Percentiles rank a stretch among this genome's conserved stretches.
Evolutionary conservation across 2,888 invertebrate genomes (phyloP).

Genomic region (Ptilodon capucinus): DNA sequence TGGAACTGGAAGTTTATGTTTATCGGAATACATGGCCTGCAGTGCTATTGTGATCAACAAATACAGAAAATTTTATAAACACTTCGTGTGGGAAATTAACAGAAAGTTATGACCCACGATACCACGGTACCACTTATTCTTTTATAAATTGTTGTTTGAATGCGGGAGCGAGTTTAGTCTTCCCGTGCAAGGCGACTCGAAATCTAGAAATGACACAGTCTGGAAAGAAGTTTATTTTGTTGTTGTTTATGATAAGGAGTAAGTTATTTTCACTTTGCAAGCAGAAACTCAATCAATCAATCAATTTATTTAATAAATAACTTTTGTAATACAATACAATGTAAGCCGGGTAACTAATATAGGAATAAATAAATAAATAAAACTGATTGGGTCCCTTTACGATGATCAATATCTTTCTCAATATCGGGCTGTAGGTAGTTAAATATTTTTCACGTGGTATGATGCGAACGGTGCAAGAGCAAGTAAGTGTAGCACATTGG

Average conservation of each 20-base stretch:
- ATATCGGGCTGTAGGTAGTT: too few relatives aligned
- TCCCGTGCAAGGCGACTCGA: neutral
- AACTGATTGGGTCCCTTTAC: too few relatives aligned
- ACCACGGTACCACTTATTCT: neutral
- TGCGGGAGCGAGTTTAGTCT: neutral
- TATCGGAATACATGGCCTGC: neutral
- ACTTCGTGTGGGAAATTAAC: neutral
- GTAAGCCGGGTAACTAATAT: too few relatives aligned
- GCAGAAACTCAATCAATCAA: too few relatives aligned
- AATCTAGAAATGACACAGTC: constrained; percentile 3
- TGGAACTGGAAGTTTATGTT: constrained; percentile 30
- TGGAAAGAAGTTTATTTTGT: neutral
- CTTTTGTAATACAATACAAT: too few relatives aligned
- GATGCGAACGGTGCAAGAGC: too few relatives aligned
- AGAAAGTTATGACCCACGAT: neutral
- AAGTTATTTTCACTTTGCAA: too few relatives aligned
- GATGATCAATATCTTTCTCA: too few relatives aligned
- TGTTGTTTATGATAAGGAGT: constrained; percentile 8
- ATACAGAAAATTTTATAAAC: neutral
- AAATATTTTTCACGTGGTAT: too few relatives aligned
- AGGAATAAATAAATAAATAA: too few relatives aligned
- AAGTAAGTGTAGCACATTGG: too few relatives aligned
- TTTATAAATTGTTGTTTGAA: neutral
- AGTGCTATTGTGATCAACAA: neutral
- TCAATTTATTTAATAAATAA: too few relatives aligned